Evolutionary conservation across 2,797 vertebrate species (phyloP), one percentile per base, ranked within the genome.

Genomic region (Crax fasciolata): DNA sequence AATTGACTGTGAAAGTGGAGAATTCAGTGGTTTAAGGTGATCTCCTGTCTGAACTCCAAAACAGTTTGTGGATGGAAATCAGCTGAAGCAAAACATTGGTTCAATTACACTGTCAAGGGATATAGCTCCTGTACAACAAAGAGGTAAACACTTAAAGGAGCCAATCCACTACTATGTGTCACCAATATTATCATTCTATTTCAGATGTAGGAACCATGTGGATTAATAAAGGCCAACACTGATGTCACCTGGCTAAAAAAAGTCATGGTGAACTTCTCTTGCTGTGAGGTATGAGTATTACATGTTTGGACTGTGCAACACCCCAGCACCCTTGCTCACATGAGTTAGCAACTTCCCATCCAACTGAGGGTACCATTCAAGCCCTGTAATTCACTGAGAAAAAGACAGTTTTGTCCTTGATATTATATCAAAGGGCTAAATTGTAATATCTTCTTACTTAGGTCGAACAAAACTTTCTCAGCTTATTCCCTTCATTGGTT

Each of bases 1-100:
- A 97, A 97, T 97, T 90, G 97, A 97, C 97, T 97, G 94, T 97
- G 96, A 97, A 97, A 90, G 87, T 96, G 91, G 95, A 94, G 96
- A 96, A 96, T 82, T 93, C 94, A 94, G 44, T 94, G 79, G 93
- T 93, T 95, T 97, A 97, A 97, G 94, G 95, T 96, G 94, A 94
- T 97, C 89, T 95, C 90, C 85, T 96, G 83, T 81, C 86, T 96
- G 97, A 97, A 97, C 95, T 94, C 94, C 91, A 88, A 75, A 94
- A 92, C 57, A 92, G 80, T 89, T 96, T 95, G 93, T 90, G 96
- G 91, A 97, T 97, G 92, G 94, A 96, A 97, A 95, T 96, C 92
- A 97, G 84, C 88, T 89, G 94, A 94, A 96, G 93, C 79, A 87
- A 97, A 96, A 94, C 92, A 84, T 59, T 75, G 79, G 90, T 91